Evolutionary conservation across 2,888 invertebrate genomes (phyloP).

Genomic region (Watsonalla binaria): DNA sequence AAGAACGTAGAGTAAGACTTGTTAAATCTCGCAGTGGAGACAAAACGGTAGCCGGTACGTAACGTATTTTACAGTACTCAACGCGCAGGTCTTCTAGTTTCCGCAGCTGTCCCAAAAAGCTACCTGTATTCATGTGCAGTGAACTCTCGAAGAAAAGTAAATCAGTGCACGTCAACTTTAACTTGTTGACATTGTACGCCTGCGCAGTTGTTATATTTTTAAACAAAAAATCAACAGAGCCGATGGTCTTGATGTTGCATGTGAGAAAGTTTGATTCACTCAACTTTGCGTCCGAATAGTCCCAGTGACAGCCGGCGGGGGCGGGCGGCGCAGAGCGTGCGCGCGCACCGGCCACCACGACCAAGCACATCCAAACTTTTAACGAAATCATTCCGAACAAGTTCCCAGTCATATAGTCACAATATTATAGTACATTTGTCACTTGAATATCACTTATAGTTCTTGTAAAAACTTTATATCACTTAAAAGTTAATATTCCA

Average conservation of each 20-base stretch:
- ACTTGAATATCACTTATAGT: conserved; percentile 52
- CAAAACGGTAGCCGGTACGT: conserved; percentile 84
- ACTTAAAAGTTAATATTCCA: conserved; percentile 50
- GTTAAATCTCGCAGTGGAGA: conserved; percentile 83
- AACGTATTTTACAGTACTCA: conserved; percentile 88
- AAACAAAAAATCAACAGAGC: conserved; percentile 83
- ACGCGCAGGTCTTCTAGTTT: conserved; percentile 85
- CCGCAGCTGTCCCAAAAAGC: conserved; percentile 82
- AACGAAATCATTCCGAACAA: conserved; percentile 72
- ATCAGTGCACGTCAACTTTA: conserved; percentile 85
- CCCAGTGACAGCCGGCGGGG: conserved; percentile 87
- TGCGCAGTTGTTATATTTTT: conserved; percentile 85
- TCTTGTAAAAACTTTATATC: conserved; percentile 48
- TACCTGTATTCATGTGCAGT: conserved; percentile 79
- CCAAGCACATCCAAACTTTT: conserved; percentile 76
- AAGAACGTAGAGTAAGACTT: conserved; percentile 83
- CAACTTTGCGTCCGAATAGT: conserved; percentile 77
- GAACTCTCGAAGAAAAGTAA: conserved; percentile 86
- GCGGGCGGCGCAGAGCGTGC: conserved; percentile 78
- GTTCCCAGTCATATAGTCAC: conserved; percentile 66
- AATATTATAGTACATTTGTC: conserved; percentile 68
- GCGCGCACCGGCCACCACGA: conserved; percentile 71
- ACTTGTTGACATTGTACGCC: conserved; percentile 83
- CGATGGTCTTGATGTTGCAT: conserved; percentile 86
- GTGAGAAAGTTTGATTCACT: conserved; percentile 80